A percentile compares a stretch with the other conserved stretches of the same genome.
These are phyloP conservation scores for Ellobium chinense DNA, from an alignment of 2,888 invertebrate species.

Conservation along the genomic window DNA sequence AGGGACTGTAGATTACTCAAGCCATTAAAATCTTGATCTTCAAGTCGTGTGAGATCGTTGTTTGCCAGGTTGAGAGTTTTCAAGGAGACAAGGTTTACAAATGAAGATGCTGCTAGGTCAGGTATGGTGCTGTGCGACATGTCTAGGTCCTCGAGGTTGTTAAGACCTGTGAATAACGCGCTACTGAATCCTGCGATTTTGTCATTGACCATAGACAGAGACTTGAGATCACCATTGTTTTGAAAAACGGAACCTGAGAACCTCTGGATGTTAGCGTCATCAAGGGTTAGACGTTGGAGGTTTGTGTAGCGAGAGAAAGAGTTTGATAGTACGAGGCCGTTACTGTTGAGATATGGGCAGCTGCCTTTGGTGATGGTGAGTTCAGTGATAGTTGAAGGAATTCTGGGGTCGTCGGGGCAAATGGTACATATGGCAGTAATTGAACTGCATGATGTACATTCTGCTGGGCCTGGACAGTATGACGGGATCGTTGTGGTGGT, in stretches of 20 bases:
- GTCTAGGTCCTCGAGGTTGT: neutral
- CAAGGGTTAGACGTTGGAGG: neutral
- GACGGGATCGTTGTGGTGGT: conserved; percentile 30
- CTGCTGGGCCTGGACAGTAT: too few species aligned
- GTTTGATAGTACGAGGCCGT: neutral
- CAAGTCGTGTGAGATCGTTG: neutral
- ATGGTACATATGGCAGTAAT: neutral
- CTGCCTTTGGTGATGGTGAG: neutral
- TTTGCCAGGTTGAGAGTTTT: neutral
- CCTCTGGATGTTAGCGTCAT: neutral
- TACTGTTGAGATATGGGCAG: neutral
- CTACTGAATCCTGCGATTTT: neutral
- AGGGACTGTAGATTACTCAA: neutral
- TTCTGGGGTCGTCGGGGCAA: too few species aligned
- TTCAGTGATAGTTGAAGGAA: neutral
- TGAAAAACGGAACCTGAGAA: neutral
- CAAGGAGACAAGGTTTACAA: neutral
- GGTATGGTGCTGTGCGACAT: neutral
- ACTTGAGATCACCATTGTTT: neutral
- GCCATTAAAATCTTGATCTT: neutral
- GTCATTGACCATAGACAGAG: neutral
- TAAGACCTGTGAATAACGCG: neutral
- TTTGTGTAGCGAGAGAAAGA: neutral
- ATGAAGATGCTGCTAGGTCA: neutral
- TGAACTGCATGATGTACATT: neutral